These are phyloP conservation scores for Dicentrarchus labrax DNA, from an alignment of 2,113 vertebrate genomes.

Conservation along the genomic window DNA sequence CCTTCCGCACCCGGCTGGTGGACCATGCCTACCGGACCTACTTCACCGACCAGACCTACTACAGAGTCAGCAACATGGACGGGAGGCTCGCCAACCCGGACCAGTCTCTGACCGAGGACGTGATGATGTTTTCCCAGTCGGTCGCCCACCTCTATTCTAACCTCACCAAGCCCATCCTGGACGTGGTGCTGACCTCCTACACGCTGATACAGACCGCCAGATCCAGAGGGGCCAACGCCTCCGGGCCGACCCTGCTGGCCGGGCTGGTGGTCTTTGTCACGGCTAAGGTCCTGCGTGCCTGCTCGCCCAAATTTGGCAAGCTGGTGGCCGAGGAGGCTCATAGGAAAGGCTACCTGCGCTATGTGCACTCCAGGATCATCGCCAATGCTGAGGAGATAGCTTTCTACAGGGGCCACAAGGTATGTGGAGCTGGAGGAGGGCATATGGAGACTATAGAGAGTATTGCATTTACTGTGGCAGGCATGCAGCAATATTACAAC, in stretches of 20 bases:
- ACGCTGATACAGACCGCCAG: conserved; percentile 94
- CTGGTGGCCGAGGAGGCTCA: conserved; percentile 98
- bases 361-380: conserved; percentile 96
- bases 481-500: background rate
- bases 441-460: background rate
- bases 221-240: conserved; percentile 92
- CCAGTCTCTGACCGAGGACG: conserved; percentile 98
- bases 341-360: conserved; percentile 94
- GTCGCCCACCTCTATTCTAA: conserved; percentile 99
- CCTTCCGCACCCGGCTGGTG: conserved; percentile 95
- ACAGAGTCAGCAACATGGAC: conserved; percentile 96
- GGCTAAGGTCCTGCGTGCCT: conserved; percentile 93
- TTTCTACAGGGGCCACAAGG: conserved; percentile 98
- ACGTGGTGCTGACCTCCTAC: conserved; percentile 95
- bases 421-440: conserved; percentile 72
- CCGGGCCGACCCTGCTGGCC: conserved; percentile 92
- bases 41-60: conserved; percentile 96
- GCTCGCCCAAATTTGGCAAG: conserved; percentile 95
- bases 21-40: conserved; percentile 94
- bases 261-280: conserved; percentile 95
- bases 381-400: conserved; percentile 98
- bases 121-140: conserved; percentile 96
- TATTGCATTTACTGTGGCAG: background rate
- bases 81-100: conserved; percentile 95
- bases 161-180: conserved; percentile 97